Evolutionary conservation across 1,140 invertebrate genomes (phyloP).

Genomic region (Cephus cinctus): DNA sequence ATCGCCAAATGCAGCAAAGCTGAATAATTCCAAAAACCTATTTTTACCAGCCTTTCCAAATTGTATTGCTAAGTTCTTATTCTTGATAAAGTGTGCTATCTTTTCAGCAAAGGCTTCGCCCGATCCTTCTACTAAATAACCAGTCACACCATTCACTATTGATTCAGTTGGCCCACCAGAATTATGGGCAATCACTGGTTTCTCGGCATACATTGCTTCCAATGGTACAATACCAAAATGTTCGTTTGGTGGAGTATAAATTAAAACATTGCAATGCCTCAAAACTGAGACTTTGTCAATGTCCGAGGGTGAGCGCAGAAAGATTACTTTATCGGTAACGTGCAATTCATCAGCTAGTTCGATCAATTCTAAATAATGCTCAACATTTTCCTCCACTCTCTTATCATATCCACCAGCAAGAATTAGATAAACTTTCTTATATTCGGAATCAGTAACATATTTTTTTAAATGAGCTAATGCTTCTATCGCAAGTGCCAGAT

Average conservation of each 20-base stretch:
- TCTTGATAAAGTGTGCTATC: constrained; percentile 70
- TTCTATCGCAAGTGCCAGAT: constrained; percentile 80
- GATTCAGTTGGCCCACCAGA: constrained; percentile 96
- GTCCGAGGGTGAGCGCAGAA: constrained; percentile 86
- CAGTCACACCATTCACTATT: constrained; percentile 82
- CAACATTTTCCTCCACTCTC: constrained; percentile 84
- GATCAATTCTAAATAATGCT: constrained; percentile 80
- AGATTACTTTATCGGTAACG: constrained; percentile 75
- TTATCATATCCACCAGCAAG: constrained; percentile 97
- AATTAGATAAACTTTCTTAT: constrained; percentile 75
- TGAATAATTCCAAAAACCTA: constrained; percentile 64
- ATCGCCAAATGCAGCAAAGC: constrained; percentile 64
- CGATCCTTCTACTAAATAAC: constrained; percentile 77
- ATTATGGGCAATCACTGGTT: constrained; percentile 93
- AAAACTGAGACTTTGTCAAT: constrained; percentile 80
- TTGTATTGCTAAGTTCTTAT: constrained; percentile 57
- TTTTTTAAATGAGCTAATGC: constrained; percentile 71
- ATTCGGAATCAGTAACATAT: constrained; percentile 57
- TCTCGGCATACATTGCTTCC: constrained; percentile 94
- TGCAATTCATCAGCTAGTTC: constrained; percentile 64
- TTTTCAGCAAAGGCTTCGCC: constrained; percentile 73
- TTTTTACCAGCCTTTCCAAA: constrained; percentile 62
- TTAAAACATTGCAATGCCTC: constrained; percentile 69
- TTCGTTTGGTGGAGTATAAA: constrained; percentile 96
- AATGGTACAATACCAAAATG: constrained; percentile 99